Conservation (phyloP, 1,140 invertebrate genomes). For the Drosophila bocqueti region DNA sequence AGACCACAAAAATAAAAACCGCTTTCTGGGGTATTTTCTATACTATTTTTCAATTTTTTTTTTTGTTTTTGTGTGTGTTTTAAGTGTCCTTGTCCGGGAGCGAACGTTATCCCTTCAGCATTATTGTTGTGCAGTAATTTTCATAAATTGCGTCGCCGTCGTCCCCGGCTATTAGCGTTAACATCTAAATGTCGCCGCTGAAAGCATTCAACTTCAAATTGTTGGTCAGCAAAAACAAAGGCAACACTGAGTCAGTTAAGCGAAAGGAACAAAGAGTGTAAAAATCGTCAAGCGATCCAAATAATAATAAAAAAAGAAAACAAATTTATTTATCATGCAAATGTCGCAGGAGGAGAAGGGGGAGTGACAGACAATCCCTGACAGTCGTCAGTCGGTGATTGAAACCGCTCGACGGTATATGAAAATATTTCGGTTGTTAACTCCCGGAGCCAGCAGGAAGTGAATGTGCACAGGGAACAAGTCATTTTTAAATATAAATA, state of each 20-base stretch:
- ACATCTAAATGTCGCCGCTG: constrained; percentile 69
- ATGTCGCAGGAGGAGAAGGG: constrained; percentile 41
- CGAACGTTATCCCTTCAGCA: constrained; percentile 47
- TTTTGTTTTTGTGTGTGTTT: constrained; percentile 27
- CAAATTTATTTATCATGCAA: constrained; percentile 76
- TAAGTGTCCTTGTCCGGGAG: constrained; percentile 66
- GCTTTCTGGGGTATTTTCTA: constrained; percentile 10
- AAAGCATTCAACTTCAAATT: constrained; percentile 61
- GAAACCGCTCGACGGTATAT: constrained; percentile 47
- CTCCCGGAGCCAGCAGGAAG: constrained; percentile 46
- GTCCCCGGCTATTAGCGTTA: constrained; percentile 77
- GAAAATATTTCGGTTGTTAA: constrained; percentile 76
- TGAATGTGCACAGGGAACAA: constrained; percentile 12
- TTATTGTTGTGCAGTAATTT: constrained; percentile 73
- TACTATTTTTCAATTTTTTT: not conserved
- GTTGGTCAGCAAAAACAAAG: constrained; percentile 44
- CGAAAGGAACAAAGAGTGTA: constrained; percentile 45
- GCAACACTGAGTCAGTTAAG: constrained; percentile 32
- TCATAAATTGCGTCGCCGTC: constrained; percentile 70
- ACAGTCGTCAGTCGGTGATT: constrained; percentile 60
- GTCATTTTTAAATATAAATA: not conserved
- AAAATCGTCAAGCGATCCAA: constrained; percentile 24
- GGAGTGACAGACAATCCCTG: constrained; percentile 31
- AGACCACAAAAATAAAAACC: constrained; percentile 50
- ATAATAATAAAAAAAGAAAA: constrained; percentile 35